These are phyloP conservation scores for Villa cingulata DNA, from an alignment of 2,888 invertebrate genomes.

Conservation along the genomic window DNA sequence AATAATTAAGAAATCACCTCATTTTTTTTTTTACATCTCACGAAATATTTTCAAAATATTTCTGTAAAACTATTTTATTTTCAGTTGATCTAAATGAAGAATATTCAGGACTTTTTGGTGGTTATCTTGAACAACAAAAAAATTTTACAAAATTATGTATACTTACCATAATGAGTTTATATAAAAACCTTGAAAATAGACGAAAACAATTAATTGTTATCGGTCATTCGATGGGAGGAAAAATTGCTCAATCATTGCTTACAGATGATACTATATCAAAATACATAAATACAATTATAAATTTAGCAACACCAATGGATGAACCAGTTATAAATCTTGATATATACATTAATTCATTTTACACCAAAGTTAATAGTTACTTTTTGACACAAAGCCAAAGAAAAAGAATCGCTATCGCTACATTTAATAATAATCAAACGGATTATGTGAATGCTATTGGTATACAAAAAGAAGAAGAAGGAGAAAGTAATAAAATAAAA, in stretches of 20 bases:
- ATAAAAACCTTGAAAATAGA: slow-evolving; percentile 37
- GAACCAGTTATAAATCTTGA: slow-evolving; percentile 63
- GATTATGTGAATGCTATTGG: no score
- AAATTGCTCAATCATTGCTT: slow-evolving; percentile 63
- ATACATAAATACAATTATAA: slow-evolving; percentile 56
- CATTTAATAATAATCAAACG: no score
- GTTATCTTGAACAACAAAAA: slow-evolving; percentile 63
- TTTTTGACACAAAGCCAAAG: slow-evolving; percentile 21
- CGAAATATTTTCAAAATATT: no score
- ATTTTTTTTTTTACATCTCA: no score
- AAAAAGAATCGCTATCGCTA: no score
- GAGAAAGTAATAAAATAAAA: neutral
- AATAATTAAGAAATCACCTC: no score
- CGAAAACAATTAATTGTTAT: slow-evolving; percentile 61
- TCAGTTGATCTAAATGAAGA: slow-evolving; percentile 79
- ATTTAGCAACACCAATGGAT: slow-evolving; percentile 72
- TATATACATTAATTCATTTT: slow-evolving; percentile 45
- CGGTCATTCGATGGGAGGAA: slow-evolving; percentile 93
- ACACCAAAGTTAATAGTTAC: slow-evolving; percentile 38
- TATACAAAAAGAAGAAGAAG: neutral
- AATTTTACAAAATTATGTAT: slow-evolving; percentile 57
- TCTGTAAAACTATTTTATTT: neutral
- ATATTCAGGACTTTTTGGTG: slow-evolving; percentile 75
- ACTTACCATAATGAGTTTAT: slow-evolving; percentile 58
- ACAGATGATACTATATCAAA: slow-evolving; percentile 45